Percentiles rank a stretch among this genome's conserved stretches.
Evolutionary conservation across 2,797 vertebrate species (phyloP).

Genomic region (Propithecus deckenii): DNA sequence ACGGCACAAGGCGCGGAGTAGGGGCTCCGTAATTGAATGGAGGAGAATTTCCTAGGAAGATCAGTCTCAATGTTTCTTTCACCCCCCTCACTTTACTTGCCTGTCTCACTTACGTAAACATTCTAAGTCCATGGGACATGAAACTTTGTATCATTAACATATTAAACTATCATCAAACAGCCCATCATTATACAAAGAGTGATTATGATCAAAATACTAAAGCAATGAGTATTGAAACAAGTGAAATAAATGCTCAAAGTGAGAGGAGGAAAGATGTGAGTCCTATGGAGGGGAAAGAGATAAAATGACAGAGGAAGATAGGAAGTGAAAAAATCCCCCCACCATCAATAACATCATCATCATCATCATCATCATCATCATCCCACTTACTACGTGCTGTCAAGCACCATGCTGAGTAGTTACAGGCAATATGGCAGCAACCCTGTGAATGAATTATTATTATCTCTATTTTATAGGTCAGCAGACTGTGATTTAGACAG

Average conservation of each 20-base stretch:
- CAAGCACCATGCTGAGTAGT: neutral
- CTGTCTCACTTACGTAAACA: neutral
- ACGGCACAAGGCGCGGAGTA: neutral
- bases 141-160: neutral
- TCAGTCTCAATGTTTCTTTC: neutral
- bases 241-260: neutral
- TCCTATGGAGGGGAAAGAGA: neutral
- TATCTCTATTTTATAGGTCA: neutral
- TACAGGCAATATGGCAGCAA: neutral
- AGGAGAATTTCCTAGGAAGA: neutral
- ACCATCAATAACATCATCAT: neutral
- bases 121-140: neutral
- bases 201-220: neutral
- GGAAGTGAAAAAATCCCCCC: neutral
- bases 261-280: neutral
- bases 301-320: neutral
- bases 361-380: neutral
- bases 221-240: neutral
- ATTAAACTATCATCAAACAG: neutral
- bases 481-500: neutral
- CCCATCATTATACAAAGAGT: neutral
- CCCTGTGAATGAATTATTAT: neutral
- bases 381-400: neutral
- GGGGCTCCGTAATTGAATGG: neutral
- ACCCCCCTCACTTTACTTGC: neutral